Evolutionary conservation across 2,797 vertebrate species (phyloP).

Genomic region (Hippocampus kuda): DNA sequence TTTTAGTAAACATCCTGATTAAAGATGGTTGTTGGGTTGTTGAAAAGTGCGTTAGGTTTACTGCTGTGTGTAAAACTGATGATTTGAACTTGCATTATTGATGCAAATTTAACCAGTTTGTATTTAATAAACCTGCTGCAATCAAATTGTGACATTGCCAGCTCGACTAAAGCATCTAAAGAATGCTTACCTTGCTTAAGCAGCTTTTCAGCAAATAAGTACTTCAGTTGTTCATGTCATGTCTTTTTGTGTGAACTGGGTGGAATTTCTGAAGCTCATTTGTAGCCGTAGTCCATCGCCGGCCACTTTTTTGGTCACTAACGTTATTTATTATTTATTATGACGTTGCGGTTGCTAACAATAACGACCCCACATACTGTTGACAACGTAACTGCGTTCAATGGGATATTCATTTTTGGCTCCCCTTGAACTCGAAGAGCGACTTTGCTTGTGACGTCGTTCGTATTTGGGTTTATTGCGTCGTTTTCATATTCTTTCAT

Average conservation of each 20-base stretch:
- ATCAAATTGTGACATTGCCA: neutral
- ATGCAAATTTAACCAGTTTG: no score
- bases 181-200: neutral
- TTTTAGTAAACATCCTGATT: no score
- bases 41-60: no score
- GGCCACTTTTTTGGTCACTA: neutral
- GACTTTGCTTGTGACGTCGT: neutral
- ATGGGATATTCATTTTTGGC: neutral
- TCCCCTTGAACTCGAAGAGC: neutral
- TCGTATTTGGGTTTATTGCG: neutral
- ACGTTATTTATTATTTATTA: neutral
- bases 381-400: neutral
- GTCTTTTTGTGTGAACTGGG: neutral
- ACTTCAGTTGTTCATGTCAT: neutral
- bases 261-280: neutral
- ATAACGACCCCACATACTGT: neutral
- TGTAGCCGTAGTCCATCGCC: neutral
- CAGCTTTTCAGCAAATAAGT: neutral
- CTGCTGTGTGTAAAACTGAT: no score
- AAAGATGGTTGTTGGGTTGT: no score
- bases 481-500: neutral
- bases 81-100: no score
- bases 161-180: neutral
- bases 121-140: neutral
- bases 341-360: neutral